Evolutionary conservation across 2,113 vertebrate genomes (phyloP), one percentile per base, ranked within the genome.

Genomic region (Pipa parva): DNA sequence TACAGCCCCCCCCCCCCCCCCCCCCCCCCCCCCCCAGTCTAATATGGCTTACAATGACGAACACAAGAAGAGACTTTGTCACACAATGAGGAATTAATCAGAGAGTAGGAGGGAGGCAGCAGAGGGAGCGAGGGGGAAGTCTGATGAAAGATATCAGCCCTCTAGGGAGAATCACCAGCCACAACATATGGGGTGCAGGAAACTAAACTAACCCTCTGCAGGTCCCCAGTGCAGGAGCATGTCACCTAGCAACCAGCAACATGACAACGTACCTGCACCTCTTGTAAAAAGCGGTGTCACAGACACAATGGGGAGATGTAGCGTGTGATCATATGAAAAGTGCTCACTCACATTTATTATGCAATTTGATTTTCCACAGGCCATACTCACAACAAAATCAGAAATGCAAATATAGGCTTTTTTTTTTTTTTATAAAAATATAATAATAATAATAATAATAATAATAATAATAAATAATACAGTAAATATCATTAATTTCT

Each of bases 161-260:
- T 92, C 92, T 63, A 63, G 96, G 91, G 96, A 87, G 85, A 76
- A 37, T 84, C 84, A 80, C 90, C 83, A 90, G 92, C 86, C 91
- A 87, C 89, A 89, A 90, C 95, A 99, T 95, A 99, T 97, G 96
- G 95, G 93, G 90, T 85, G 83, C 79, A 92, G 89, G 90, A 93
- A 93, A 87, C 81, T 75, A 71, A 87, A 79, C 88, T 89, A 85
- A 83, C 82, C 88, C 85, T 81, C 84, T 83, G 68, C 82, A 80
- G 79, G 89, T 90, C 88, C 86, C n/a, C 90, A 89, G 86, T 74
- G 84, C 80, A 90, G 89, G 63, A 72, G 79, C 67, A 89, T 90
- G 91, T 92, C 92, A 91, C 92, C 91, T 92, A 86, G 90, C 84
- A 95, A 91, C 92, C 85, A 74, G 90, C 89, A 86, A 85, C 79